Evolutionary conservation across 2,888 invertebrate species (phyloP).

Genomic region (Lobophora halterata): DNA sequence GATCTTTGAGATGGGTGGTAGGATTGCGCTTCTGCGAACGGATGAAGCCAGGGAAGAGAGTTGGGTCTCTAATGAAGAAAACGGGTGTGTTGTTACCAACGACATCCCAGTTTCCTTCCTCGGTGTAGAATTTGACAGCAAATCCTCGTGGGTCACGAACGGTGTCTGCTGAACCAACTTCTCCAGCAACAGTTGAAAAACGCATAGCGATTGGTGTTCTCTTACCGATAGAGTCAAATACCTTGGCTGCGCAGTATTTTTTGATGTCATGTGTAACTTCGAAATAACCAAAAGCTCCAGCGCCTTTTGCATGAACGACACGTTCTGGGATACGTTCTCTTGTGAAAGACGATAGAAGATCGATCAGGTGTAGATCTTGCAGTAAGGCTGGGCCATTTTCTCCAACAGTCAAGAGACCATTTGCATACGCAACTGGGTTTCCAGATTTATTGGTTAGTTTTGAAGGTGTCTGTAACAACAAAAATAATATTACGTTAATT

Average conservation of each 20-base stretch:
- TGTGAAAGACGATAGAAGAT: constrained; percentile 91
- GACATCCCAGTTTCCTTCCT: constrained; percentile 96
- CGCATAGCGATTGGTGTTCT: constrained; percentile 89
- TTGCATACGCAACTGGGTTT: constrained; percentile 88
- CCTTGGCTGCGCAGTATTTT: constrained; percentile 88
- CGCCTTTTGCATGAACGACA: constrained; percentile 98
- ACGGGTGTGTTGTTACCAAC: constrained; percentile 97
- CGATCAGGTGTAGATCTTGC: constrained; percentile 90
- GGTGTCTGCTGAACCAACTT: constrained; percentile 94
- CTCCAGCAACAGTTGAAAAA: constrained; percentile 94
- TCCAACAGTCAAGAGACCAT: constrained; percentile 90
- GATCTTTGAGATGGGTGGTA: constrained; percentile 92
- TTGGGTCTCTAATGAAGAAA: constrained; percentile 95
- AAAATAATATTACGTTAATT: constrained; percentile 14
- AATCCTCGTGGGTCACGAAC: constrained; percentile 96
- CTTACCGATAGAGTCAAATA: constrained; percentile 89
- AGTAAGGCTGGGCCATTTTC: constrained; percentile 92
- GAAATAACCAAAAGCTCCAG: constrained; percentile 93
- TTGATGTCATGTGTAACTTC: constrained; percentile 93
- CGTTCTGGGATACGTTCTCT: constrained; percentile 97
- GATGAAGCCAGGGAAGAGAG: constrained; percentile 95
- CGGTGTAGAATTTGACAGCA: constrained; percentile 96
- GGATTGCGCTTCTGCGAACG: constrained; percentile 99
- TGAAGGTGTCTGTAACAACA: constrained; percentile 73
- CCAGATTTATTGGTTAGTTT: constrained; percentile 90